Evolutionary conservation across 2,888 invertebrate genomes (phyloP).

Genomic region (Tribolium freemani): DNA sequence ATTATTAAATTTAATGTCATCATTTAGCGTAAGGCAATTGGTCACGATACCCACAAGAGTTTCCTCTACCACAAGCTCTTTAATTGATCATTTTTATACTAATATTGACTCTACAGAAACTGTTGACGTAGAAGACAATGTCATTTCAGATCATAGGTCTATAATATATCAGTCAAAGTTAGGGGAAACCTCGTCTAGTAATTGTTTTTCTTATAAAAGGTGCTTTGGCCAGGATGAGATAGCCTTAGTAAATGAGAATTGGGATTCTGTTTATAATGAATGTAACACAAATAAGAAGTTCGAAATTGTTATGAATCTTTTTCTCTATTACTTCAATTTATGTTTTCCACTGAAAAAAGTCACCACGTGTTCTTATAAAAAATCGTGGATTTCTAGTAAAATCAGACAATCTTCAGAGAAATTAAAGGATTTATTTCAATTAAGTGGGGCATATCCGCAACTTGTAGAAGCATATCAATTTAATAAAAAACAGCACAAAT

Average conservation of each 20-base stretch:
- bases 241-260: not conserved
- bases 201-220: not conserved
- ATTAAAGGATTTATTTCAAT: not conserved
- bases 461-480: not conserved
- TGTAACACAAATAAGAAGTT: not conserved
- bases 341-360: not conserved
- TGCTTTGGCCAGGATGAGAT: not conserved
- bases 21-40: too few species aligned
- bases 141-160: constrained; percentile 1
- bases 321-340: not conserved
- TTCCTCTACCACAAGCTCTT: not conserved
- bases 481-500: not conserved
- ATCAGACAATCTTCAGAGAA: not conserved
- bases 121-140: not conserved
- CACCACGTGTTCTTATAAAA: not conserved
- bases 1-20: too few species aligned
- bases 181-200: not conserved
- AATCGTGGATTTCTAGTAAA: not conserved
- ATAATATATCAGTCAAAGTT: not conserved
- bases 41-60: not conserved
- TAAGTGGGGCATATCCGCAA: not conserved
- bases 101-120: not conserved
- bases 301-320: not conserved
- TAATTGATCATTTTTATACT: constrained; percentile 1
- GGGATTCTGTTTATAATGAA: not conserved